These are phyloP conservation scores for Melitaea athalia DNA, from an alignment of 2,888 invertebrate genomes.

Conservation along the genomic window DNA sequence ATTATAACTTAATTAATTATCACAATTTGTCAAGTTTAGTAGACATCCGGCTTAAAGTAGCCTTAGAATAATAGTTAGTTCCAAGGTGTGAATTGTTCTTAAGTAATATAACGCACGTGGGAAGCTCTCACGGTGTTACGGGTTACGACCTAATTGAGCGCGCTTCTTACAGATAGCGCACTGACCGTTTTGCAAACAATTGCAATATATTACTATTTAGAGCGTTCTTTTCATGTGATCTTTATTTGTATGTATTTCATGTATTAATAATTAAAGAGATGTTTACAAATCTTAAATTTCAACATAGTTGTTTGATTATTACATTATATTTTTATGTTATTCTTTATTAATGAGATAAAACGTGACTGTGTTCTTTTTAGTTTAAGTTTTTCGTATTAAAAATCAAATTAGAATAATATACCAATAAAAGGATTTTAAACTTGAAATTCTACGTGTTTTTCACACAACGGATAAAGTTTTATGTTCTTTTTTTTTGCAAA, in stretches of 20 bases:
- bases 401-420: too few species aligned
- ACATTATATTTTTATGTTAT: neutral
- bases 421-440: too few species aligned
- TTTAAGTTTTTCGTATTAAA: neutral
- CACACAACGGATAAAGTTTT: neutral
- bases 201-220: constrained; percentile 22
- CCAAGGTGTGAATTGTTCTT: constrained; percentile 55
- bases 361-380: too few species aligned
- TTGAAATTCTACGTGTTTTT: too few species aligned
- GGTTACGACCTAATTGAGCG: constrained; percentile 57
- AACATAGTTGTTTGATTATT: neutral
- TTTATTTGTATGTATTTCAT: constrained; percentile 4
- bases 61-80: constrained; percentile 31
- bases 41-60: constrained; percentile 50
- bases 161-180: constrained; percentile 51
- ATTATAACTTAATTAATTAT: constrained; percentile 32
- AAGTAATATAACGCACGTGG: constrained; percentile 69
- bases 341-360: too few species aligned
- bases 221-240: constrained; percentile 20
- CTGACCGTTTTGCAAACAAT: constrained; percentile 32
- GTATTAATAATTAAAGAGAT: neutral
- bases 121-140: constrained; percentile 71
- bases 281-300: neutral
- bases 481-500: neutral
- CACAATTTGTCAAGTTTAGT: constrained; percentile 43